These are phyloP conservation scores for Gymnodraco acuticeps DNA, from an alignment of 2,797 vertebrate genomes.

Conservation along the genomic window DNA sequence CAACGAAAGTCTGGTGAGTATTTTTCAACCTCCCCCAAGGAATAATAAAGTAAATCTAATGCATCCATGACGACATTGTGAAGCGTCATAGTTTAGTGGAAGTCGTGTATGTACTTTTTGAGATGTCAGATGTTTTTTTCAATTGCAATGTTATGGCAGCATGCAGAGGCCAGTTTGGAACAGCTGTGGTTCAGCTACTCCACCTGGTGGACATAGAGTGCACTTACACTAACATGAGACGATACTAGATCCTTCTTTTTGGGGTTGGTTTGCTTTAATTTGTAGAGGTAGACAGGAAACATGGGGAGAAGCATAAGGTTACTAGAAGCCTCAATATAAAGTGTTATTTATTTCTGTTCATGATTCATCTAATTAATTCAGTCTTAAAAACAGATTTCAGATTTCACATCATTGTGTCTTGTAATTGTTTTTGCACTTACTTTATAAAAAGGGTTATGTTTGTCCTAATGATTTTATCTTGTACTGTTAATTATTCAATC, in stretches of 20 bases:
- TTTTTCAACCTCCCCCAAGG: too few species aligned
- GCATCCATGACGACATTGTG: background rate
- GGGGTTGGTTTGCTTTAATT: background rate
- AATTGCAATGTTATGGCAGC: background rate
- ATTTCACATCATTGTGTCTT: background rate
- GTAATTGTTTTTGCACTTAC: background rate
- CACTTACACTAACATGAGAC: background rate
- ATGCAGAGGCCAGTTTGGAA: background rate
- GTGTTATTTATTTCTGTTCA: background rate
- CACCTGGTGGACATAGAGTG: slow-evolving; percentile 44
- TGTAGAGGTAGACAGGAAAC: background rate
- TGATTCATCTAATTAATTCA: too few species aligned
- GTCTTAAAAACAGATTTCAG: background rate
- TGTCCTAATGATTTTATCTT: background rate
- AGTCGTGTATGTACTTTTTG: background rate
- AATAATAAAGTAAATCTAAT: background rate
- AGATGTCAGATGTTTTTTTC: background rate
- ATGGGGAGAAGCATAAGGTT: background rate
- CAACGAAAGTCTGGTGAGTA: slow-evolving; percentile 85
- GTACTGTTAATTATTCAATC: background rate
- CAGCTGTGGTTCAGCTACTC: slow-evolving; percentile 30
- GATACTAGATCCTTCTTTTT: background rate
- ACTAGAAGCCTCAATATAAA: background rate
- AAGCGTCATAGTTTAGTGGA: background rate
- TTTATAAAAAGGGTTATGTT: background rate